Evolutionary conservation across 2,888 invertebrate species (phyloP).

Genomic region (Brenthis ino): DNA sequence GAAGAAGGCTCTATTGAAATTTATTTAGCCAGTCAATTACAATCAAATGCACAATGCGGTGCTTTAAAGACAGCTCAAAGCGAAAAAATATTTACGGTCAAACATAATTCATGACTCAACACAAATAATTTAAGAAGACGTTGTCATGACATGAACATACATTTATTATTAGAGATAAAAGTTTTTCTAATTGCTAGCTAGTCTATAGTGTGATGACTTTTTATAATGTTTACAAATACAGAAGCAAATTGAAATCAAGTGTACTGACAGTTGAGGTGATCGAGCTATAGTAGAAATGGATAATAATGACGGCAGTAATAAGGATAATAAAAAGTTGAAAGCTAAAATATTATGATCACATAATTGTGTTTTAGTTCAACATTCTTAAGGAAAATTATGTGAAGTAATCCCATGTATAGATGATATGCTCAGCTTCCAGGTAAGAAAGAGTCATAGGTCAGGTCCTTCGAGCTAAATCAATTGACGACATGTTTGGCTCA

Average conservation of each 20-base stretch:
- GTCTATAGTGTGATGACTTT: conserved; percentile 35
- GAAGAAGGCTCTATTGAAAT: conserved; percentile 36
- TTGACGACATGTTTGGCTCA: too few species aligned
- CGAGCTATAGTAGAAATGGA: conserved; percentile 10
- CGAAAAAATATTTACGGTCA: conserved; percentile 31
- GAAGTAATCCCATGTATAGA: too few species aligned
- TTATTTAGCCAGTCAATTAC: conserved; percentile 39
- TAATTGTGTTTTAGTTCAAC: too few species aligned
- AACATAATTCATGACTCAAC: conserved; percentile 43
- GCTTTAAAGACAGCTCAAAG: conserved; percentile 21
- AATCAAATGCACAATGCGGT: conserved; percentile 27
- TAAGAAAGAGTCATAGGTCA: too few species aligned
- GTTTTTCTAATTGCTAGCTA: conserved; percentile 55
- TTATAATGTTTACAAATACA: conserved; percentile 43
- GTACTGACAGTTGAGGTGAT: conserved; percentile 49
- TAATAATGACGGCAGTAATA: conserved; percentile 8
- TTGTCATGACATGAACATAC: conserved; percentile 42
- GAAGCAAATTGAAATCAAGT: conserved; percentile 52
- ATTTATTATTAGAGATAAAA: conserved; percentile 47
- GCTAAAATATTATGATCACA: too few species aligned
- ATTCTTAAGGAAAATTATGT: too few species aligned
- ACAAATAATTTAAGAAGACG: conserved; percentile 46
- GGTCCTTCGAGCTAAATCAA: too few species aligned
- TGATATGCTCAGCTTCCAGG: too few species aligned
- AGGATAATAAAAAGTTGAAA: conserved; percentile 3